Evolutionary conservation across 1,140 invertebrate genomes (phyloP).

Genomic region (Heliconius nattereri): DNA sequence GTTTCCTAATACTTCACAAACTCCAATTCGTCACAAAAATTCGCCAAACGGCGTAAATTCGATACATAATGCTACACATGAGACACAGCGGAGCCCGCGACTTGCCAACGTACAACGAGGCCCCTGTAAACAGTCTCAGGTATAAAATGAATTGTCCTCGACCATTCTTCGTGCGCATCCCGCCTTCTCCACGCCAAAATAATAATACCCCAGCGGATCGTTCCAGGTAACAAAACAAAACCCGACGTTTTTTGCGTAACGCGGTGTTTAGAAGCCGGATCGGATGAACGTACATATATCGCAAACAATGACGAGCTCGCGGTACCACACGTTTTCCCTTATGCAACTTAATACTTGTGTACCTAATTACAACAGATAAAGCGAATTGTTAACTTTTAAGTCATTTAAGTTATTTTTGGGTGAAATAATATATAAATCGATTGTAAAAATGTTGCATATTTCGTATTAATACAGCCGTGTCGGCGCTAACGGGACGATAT

Average conservation of each 20-base stretch:
- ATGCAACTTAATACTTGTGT: slow-evolving; percentile 49
- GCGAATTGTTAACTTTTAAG: neutral
- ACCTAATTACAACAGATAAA: slow-evolving; percentile 2
- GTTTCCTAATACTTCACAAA: neutral
- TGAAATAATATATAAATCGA: neutral
- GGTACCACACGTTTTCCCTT: slow-evolving; percentile 51
- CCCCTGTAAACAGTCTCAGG: slow-evolving; percentile 72
- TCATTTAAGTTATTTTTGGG: neutral
- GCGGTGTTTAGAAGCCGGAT: slow-evolving; percentile 61
- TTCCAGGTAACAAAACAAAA: slow-evolving; percentile 73
- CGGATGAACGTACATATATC: slow-evolving; percentile 58
- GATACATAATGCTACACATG: slow-evolving; percentile 48
- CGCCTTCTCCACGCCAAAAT: slow-evolving; percentile 69
- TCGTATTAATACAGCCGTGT: slow-evolving; percentile 51
- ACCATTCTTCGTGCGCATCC: slow-evolving; percentile 61
- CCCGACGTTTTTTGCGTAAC: slow-evolving; percentile 70
- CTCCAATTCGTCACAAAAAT: slow-evolving; percentile 53
- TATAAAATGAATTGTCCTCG: slow-evolving; percentile 69
- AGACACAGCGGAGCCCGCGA: slow-evolving; percentile 66
- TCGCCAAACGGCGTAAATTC: slow-evolving; percentile 50
- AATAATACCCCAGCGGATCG: slow-evolving; percentile 58
- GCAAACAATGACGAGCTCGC: slow-evolving; percentile 62
- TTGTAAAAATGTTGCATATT: slow-evolving; percentile 38
- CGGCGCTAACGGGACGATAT: slow-evolving; percentile 62
- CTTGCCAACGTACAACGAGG: slow-evolving; percentile 45